phyloP scores from a whole-genome alignment of 2,113 vertebrate genomes.

The Halichoeres trimaculatus region DNA sequence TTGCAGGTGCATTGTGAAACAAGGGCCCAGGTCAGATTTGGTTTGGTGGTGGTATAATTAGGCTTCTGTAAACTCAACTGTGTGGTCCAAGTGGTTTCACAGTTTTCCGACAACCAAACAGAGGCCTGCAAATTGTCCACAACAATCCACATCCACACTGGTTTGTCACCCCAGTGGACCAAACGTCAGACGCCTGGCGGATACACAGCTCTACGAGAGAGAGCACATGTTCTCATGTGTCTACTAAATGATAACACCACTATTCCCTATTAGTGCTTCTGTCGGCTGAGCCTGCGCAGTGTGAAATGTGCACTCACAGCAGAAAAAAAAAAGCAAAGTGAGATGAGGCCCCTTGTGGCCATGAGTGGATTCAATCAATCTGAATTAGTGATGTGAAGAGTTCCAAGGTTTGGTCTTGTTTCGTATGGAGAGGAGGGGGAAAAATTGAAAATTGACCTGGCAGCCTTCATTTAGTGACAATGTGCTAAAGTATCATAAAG shows the following conservation, averaged over 20 bases:
- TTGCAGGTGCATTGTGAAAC: slow-evolving; percentile 51
- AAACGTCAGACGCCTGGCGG: not conserved
- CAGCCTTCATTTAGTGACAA: slow-evolving; percentile 80
- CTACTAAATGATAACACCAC: slow-evolving; percentile 41
- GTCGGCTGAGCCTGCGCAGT: slow-evolving; percentile 42
- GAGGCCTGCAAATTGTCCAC: slow-evolving; percentile 56
- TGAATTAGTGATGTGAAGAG: slow-evolving; percentile 78
- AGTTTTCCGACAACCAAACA: slow-evolving; percentile 32
- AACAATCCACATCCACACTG: not conserved
- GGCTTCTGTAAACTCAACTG: slow-evolving; percentile 65
- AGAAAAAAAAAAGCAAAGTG: slow-evolving; percentile 69
- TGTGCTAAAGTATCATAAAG: slow-evolving; percentile 80
- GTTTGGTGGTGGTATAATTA: slow-evolving; percentile 46
- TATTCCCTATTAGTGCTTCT: slow-evolving; percentile 41
- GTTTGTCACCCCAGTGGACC: not conserved
- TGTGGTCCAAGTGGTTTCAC: slow-evolving; percentile 61
- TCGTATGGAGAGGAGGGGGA: slow-evolving; percentile 72
- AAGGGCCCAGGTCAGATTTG: slow-evolving; percentile 19
- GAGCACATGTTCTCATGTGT: slow-evolving; percentile 8
- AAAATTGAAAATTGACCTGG: slow-evolving; percentile 79
- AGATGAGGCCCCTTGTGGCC: slow-evolving; percentile 78
- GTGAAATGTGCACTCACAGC: slow-evolving; percentile 60
- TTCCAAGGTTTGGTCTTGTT: slow-evolving; percentile 79
- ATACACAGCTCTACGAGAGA: slow-evolving; percentile 3
- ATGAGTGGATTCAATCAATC: slow-evolving; percentile 80